Base-by-base conservation (phyloP, 2,113 vertebrate species). In the Antechinus stuartii region DNA sequence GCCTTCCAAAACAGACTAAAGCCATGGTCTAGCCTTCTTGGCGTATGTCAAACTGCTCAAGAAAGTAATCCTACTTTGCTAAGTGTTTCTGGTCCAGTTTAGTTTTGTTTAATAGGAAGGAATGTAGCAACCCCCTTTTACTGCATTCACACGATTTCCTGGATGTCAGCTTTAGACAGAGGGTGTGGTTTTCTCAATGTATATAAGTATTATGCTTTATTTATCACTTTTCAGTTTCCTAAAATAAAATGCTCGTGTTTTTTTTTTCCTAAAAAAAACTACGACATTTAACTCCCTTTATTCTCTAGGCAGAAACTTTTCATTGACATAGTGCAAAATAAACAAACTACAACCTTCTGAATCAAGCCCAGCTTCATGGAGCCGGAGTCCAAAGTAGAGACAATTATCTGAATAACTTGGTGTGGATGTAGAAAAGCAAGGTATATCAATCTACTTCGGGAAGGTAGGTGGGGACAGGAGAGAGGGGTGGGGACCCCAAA, bases 41-140 rank as follows among this genome's bases (percentile, higher is more conserved):
- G 16, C 68, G 23, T n/a, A n/a, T 84, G 68, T 42, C 68, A 56
- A 57, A 95, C n/a, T 16, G 35, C 19, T 76, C 89, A 89, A 90
- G 90, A 90, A 52, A 90, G 47, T 49, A 52, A 42, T 42, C 46
- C 50, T 19, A 30, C 90, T 90, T 90, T 90, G 24, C 26, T 52
- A 90, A 52, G 47, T 90, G 50, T 4, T 55, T 94, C 90, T 35
- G 30, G 57, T 94, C 56, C 27, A 84, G 61, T 93, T 76, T 23
- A 54, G 47, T 93, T 95, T 30, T n/a, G 93, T 92, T 94, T 91
- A 53, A 96, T 4, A 84, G 92, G 54, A 91, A 97, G 61, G 96
- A 95, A 95, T 46, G 57, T 55, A 61, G 30, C 57, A 54, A 8
- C 54, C 47, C 53, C 35, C 93, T 27, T 0, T 0, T 52, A 47